phyloP scores from a whole-genome alignment of 2,113 vertebrate species.

The Phalacrocorax pelagicus region DNA sequence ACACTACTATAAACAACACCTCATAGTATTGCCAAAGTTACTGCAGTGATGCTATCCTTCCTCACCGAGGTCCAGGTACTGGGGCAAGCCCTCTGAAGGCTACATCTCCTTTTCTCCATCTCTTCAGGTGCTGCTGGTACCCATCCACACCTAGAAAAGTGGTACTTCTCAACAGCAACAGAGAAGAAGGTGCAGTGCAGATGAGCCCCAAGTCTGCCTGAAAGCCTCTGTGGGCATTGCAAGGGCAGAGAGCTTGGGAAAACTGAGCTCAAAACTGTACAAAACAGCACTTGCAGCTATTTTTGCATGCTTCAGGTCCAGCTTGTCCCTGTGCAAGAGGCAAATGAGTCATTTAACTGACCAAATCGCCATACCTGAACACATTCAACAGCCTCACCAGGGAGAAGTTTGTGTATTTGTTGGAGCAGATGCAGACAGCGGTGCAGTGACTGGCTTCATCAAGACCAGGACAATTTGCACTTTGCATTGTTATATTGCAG shows the following conservation, averaged over 20 bases:
- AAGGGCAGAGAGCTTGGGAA: neutral
- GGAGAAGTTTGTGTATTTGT: accelerated
- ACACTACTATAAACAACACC: neutral
- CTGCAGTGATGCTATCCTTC: neutral
- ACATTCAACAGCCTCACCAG: neutral
- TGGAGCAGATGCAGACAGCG: neutral
- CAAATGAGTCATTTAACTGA: neutral
- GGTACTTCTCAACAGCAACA: neutral
- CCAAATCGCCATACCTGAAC: neutral
- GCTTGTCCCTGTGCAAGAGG: neutral
- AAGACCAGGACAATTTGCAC: neutral
- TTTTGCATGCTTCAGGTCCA: neutral
- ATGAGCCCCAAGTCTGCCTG: neutral
- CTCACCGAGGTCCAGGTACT: neutral
- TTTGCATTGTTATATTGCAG: neutral
- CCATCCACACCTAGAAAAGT: neutral
- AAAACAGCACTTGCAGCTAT: neutral
- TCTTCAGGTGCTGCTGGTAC: neutral
- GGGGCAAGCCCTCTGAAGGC: neutral
- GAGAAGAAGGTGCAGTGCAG: neutral
- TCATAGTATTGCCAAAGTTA: neutral
- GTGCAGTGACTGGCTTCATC: neutral
- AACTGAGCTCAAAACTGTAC: neutral
- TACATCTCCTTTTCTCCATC: neutral
- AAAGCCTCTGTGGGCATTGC: neutral